phyloP scores from a whole-genome alignment of 37 sponge, comb jelly and placozoan species.

The Crambe crambe region DNA sequence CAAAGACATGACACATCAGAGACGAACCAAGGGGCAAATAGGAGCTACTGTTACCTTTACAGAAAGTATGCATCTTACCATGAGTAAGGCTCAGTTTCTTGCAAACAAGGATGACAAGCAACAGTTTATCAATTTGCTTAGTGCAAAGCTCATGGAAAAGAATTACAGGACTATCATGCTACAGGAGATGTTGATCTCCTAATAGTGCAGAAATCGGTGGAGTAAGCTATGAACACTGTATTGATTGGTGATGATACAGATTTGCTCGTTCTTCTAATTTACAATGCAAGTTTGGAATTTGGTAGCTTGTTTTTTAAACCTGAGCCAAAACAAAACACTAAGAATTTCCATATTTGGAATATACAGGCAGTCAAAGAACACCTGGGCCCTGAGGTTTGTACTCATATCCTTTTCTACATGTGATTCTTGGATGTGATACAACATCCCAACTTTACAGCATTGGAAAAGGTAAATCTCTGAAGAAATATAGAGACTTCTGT shows the following conservation, averaged over 20 bases:
- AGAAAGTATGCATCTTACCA: too few species aligned
- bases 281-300: not conserved
- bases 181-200: too few species aligned
- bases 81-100: too few species aligned
- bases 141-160: too few species aligned
- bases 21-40: too few species aligned
- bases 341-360: not conserved
- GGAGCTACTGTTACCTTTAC: too few species aligned
- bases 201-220: too few species aligned
- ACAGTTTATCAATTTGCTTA: too few species aligned
- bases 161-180: too few species aligned
- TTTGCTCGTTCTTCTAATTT: not conserved
- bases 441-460: not conserved
- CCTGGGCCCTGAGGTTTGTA: not conserved
- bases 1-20: too few species aligned
- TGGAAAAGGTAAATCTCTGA: not conserved
- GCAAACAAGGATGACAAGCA: too few species aligned
- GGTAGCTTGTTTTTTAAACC: not conserved
- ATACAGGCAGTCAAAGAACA: not conserved
- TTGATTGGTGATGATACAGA: not conserved
- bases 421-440: not conserved
- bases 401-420: not conserved
- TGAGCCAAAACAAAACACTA: conserved; percentile 3
- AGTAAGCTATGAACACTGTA: not conserved
- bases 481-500: not conserved